Conservation (phyloP, 1,140 invertebrate genomes). For the Papilio aristodemus region DNA sequence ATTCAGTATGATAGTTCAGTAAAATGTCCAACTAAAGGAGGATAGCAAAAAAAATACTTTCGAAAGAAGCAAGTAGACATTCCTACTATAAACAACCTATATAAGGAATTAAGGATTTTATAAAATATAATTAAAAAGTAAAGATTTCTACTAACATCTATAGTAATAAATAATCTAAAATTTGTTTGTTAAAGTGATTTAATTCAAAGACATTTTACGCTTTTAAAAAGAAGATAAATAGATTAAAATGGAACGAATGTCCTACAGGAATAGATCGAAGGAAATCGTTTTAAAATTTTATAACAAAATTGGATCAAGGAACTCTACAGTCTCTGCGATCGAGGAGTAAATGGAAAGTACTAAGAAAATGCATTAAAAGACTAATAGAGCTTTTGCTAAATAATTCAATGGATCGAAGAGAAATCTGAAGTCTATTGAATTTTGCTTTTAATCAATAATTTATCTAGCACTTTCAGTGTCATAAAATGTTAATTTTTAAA, state of each 20-base stretch:
- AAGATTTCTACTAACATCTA: too few species aligned
- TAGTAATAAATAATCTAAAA: too few species aligned
- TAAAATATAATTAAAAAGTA: too few species aligned
- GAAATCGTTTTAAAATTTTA: constrained; percentile 10
- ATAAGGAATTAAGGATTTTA: too few species aligned
- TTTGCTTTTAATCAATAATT: not conserved
- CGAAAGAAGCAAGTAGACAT: too few species aligned
- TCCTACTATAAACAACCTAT: too few species aligned
- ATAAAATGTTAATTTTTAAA: too few species aligned
- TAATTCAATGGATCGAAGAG: not conserved
- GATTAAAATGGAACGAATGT: not conserved
- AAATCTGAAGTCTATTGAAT: not conserved
- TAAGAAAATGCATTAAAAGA: not conserved
- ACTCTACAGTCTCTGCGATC: constrained; percentile 11
- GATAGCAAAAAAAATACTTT: too few species aligned
- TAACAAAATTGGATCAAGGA: not conserved
- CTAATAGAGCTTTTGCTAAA: not conserved
- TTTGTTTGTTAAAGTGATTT: not conserved
- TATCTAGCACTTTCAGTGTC: not conserved
- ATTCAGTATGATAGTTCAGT: too few species aligned
- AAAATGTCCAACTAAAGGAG: too few species aligned
- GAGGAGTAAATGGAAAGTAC: constrained; percentile 4
- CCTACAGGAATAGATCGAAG: not conserved
- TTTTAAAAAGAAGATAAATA: not conserved
- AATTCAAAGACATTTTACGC: not conserved